A percentile compares a stretch with the other conserved stretches of the same genome.
phyloP scores from a whole-genome alignment of 1,140 invertebrate genomes.

The Branchinecta lynchi region DNA sequence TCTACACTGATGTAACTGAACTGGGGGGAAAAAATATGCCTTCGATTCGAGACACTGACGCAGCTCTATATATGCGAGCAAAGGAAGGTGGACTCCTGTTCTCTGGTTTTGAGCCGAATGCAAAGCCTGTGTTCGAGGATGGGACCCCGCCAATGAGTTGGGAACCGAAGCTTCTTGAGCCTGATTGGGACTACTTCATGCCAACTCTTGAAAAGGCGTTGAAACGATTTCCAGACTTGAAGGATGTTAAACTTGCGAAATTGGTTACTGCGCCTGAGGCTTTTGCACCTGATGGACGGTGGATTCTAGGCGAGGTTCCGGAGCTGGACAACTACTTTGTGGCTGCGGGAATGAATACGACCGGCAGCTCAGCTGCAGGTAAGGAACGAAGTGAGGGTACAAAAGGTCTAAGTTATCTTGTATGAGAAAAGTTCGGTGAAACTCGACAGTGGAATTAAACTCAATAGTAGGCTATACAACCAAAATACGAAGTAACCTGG shows the following conservation, averaged over 20 bases:
- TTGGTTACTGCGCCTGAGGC: constrained; percentile 77
- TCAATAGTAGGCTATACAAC: no score
- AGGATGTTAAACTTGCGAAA: constrained; percentile 50
- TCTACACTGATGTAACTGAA: constrained; percentile 61
- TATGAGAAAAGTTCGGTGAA: no score
- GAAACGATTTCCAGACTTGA: constrained; percentile 60
- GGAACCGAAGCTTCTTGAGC: constrained; percentile 27
- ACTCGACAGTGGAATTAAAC: no score
- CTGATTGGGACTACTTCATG: constrained; percentile 92
- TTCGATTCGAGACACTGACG: constrained; percentile 79
- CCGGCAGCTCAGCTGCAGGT: constrained; percentile 67
- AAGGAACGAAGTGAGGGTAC: neutral
- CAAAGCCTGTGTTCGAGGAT: constrained; percentile 77
- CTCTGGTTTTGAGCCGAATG: constrained; percentile 67
- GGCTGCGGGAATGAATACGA: constrained; percentile 87
- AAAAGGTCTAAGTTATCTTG: no score
- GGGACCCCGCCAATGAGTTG: constrained; percentile 29
- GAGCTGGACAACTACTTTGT: constrained; percentile 91
- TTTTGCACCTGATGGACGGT: constrained; percentile 82
- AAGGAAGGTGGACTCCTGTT: constrained; percentile 57
- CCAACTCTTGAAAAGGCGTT: constrained; percentile 69
- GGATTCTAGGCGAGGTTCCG: constrained; percentile 79
- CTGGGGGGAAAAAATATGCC: constrained; percentile 33
- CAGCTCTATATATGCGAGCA: constrained; percentile 69
- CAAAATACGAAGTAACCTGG: no score